Evolutionary conservation across 1,140 invertebrate species (phyloP).

Genomic region (Zaprionus nigranus): DNA sequence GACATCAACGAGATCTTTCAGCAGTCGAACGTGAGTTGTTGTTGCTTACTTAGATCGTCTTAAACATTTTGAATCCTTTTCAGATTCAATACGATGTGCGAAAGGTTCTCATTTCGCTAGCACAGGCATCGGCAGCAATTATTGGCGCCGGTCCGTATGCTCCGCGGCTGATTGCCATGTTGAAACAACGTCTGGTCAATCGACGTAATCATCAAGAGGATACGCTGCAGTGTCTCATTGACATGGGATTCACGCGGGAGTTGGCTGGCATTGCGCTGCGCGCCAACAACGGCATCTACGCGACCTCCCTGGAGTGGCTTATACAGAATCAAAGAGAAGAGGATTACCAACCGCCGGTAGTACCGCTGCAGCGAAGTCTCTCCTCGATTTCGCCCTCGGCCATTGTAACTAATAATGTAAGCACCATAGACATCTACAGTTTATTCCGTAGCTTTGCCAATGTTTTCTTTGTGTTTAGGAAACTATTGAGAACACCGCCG

Average conservation of each 20-base stretch:
- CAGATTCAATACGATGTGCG: constrained; percentile 83
- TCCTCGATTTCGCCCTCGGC: constrained; percentile 76
- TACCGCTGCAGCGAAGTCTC: constrained; percentile 65
- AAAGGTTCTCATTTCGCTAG: constrained; percentile 81
- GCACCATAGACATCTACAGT: background rate
- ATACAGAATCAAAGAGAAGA: constrained; percentile 77
- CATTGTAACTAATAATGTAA: constrained; percentile 76
- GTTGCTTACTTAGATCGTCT: background rate
- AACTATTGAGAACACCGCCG: constrained; percentile 75
- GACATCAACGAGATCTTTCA: constrained; percentile 84
- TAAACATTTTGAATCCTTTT: background rate
- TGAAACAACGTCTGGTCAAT: constrained; percentile 80
- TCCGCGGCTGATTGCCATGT: constrained; percentile 76
- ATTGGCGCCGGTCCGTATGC: constrained; percentile 81
- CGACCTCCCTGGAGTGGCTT: constrained; percentile 77
- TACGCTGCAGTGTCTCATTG: constrained; percentile 78
- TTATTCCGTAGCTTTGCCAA: background rate
- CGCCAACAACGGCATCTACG: constrained; percentile 74
- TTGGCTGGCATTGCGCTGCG: constrained; percentile 72
- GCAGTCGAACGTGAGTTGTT: constrained; percentile 76
- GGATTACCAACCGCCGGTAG: constrained; percentile 28
- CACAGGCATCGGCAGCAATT: constrained; percentile 76
- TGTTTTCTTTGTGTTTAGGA: constrained; percentile 45
- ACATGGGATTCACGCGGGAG: constrained; percentile 81
- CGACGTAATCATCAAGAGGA: constrained; percentile 74